Base-by-base conservation (phyloP, 2,888 invertebrate genomes). In the Melolontha melolontha region DNA sequence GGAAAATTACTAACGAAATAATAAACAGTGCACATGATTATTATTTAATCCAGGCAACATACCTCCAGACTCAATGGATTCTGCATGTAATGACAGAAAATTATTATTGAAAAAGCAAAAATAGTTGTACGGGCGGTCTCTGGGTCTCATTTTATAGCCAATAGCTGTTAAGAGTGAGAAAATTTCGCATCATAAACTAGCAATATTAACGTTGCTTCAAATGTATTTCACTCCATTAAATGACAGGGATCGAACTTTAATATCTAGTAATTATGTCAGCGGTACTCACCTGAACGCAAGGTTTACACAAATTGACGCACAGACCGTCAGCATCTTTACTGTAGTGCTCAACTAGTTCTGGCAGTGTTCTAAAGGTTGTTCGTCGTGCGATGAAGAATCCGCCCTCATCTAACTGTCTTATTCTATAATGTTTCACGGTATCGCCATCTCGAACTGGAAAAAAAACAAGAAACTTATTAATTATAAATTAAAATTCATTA, bases 331-430 rank as follows among this genome's bases (percentile, higher is more conserved):
- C 95, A 83, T 98, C 97, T 85, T 94, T 92, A 85, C 95, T 95
- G 86, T 99, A 99, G 84, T 99, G 97, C 78, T 96, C 96, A 51
- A 98, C 98, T 65, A 99, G 89, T 84, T 99, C 98, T 83, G 97
- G 96, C 59, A 99, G 88, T 11, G 97, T 97, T 77, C 96, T 90
- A 88, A 99, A 99, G 72, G 98, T 97, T 77, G 97, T 97, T 82
- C 99, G 90, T 77, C 98, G 89, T 67, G 99, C 98, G 79, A 99
- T 99, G 89, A 98, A 99, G 87, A 98, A 99, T 64, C 98, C 98
- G 71, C 98, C 95, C 84, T 99, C 98, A 84, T 99, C 99, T 80
- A 99, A 86, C 85, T 98, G 98, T 77, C 98, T 89, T 83, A 99
- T 98, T 81, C 99, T 92, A 87, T 99, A 99, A 86, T 99, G 99